Conservation (phyloP, 1,140 invertebrate genomes). For the Periplaneta americana region DNA sequence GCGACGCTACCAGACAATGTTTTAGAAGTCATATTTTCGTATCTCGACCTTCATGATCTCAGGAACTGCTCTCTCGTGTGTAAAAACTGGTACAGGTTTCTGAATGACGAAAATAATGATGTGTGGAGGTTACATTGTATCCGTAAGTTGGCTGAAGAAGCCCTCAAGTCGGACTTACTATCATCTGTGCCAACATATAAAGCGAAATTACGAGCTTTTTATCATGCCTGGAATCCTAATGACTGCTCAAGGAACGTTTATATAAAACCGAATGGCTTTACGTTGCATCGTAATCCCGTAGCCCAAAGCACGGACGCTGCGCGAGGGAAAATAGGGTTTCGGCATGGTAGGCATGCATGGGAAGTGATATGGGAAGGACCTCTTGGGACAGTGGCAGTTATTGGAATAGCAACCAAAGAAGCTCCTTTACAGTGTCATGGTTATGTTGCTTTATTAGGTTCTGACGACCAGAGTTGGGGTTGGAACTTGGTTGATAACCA, state of each 20-base stretch:
- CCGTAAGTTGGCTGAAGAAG: conserved; percentile 82
- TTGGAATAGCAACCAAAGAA: conserved; percentile 93
- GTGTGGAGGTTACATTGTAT: conserved; percentile 91
- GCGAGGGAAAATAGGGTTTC: conserved; percentile 90
- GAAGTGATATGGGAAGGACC: conserved; percentile 99
- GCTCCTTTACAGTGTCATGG: conserved; percentile 86
- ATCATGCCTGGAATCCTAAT: conserved; percentile 95
- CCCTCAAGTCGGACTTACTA: conserved; percentile 87
- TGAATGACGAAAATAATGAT: conserved; percentile 92
- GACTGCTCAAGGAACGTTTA: conserved; percentile 97
- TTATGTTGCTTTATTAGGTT: conserved; percentile 90
- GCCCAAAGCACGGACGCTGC: conserved; percentile 98
- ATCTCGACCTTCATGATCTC: conserved; percentile 80
- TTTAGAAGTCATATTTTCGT: conserved; percentile 92
- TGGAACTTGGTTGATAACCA: conserved; percentile 99
- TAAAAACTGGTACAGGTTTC: conserved; percentile 85
- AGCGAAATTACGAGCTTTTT: conserved; percentile 89
- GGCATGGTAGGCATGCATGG: conserved; percentile 92
- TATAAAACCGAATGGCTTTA: conserved; percentile 95
- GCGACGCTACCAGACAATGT: conserved; percentile 63
- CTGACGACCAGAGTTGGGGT: conserved; percentile 96
- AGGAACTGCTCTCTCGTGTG: conserved; percentile 88
- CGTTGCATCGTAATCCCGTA: conserved; percentile 94
- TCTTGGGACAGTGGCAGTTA: conserved; percentile 89
- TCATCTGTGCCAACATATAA: conserved; percentile 87